A percentile compares a stretch with the other conserved stretches of the same genome.
These are phyloP conservation scores for Glareola pratincola DNA, from an alignment of 2,113 vertebrate genomes.

Conservation along the genomic window DNA sequence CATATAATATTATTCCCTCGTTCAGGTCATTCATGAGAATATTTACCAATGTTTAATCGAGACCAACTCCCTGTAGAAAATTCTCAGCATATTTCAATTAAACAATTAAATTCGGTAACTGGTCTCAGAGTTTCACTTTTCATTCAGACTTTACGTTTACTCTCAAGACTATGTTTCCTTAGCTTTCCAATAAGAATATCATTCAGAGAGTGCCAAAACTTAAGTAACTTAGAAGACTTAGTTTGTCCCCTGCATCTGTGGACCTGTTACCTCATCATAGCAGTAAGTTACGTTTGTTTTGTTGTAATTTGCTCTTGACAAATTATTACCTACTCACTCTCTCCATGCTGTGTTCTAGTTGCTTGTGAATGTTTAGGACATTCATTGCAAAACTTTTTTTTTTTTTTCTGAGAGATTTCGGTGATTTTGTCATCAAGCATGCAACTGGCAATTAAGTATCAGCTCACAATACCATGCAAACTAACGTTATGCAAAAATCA, in stretches of 20 bases:
- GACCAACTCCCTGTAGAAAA: background rate
- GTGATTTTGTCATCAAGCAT: background rate
- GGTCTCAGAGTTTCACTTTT: background rate
- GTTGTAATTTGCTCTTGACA: background rate
- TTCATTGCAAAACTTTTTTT: background rate
- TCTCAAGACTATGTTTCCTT: background rate
- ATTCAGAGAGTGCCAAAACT: background rate
- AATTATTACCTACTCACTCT: background rate
- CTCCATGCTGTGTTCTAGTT: background rate
- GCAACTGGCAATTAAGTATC: background rate
- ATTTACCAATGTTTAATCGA: conserved; percentile 8
- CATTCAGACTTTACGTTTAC: background rate
- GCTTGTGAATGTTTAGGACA: background rate
- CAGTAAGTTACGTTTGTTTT: background rate
- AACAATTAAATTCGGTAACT: background rate
- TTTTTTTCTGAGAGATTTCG: background rate
- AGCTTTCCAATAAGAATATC: background rate
- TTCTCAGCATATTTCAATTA: conserved; percentile 4
- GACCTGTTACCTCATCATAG: background rate
- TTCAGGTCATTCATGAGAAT: background rate
- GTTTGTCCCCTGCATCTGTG: background rate
- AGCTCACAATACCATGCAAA: background rate
- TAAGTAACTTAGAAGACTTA: background rate
- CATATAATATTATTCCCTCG: background rate
- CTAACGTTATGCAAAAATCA: background rate